These are phyloP conservation scores for Siphonodentalium dalli DNA, from an alignment of 2,888 invertebrate genomes.

Conservation along the genomic window DNA sequence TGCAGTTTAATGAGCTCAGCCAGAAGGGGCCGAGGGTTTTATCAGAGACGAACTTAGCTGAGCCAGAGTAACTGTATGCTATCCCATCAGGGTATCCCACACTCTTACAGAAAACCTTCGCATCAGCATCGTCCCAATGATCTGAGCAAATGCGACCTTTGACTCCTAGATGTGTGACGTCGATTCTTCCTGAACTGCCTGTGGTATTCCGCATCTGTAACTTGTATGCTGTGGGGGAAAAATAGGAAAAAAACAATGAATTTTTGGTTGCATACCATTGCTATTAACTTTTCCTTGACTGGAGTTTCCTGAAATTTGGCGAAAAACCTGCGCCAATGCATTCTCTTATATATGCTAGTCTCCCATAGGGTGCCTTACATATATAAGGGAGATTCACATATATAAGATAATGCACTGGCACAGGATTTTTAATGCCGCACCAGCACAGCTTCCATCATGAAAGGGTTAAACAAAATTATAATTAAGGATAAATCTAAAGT, in stretches of 20 bases:
- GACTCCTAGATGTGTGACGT: constrained; percentile 51
- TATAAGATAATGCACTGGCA: no score
- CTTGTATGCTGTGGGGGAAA: constrained; percentile 30
- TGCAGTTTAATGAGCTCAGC: constrained; percentile 49
- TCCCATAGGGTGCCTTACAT: no score
- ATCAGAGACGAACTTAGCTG: constrained; percentile 20
- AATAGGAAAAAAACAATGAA: background rate
- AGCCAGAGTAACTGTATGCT: constrained; percentile 37
- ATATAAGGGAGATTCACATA: no score
- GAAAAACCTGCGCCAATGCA: no score
- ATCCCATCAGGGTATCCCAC: constrained; percentile 37
- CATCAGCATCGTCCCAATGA: constrained; percentile 48
- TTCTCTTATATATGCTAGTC: no score
- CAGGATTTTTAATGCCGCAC: no score
- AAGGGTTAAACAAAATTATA: no score
- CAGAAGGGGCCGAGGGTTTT: constrained; percentile 44
- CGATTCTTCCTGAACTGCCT: constrained; percentile 17
- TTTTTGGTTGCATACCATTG: no score
- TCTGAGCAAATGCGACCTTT: constrained; percentile 65
- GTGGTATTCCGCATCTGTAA: constrained; percentile 29
- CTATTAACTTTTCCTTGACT: no score
- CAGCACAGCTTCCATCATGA: no score
- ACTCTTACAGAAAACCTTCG: constrained; percentile 43
- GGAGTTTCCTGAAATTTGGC: no score
- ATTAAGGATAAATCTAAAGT: no score